Conservation (phyloP, 2,113 vertebrate species). For the Typhlomys cinereus region DNA sequence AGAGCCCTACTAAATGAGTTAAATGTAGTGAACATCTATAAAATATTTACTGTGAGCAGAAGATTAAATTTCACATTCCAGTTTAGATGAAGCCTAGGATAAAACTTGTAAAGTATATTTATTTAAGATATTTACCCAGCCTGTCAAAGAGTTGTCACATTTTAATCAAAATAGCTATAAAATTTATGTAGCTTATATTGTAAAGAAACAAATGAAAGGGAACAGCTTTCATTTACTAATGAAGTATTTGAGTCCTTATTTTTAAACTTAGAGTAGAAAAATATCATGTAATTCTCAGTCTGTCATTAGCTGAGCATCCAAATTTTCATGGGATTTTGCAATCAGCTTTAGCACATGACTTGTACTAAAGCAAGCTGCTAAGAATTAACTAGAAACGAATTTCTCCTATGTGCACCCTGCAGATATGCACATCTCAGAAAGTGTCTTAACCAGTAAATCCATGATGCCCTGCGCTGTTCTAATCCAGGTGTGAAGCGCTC, state of each 20-base stretch:
- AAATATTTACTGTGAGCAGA: slow-evolving; percentile 47
- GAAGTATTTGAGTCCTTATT: not conserved
- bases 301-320: not conserved
- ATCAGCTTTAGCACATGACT: not conserved
- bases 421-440: not conserved
- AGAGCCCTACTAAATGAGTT: slow-evolving; percentile 41
- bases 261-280: not conserved
- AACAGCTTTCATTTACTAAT: slow-evolving; percentile 34
- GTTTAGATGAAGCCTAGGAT: slow-evolving; percentile 34
- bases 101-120: slow-evolving; percentile 37
- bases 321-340: not conserved
- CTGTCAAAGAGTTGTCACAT: slow-evolving; percentile 28
- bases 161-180: slow-evolving; percentile 16
- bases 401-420: not conserved
- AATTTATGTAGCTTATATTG: not conserved
- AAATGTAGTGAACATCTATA: slow-evolving; percentile 7
- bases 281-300: not conserved
- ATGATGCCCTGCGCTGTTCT: not conserved
- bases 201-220: slow-evolving; percentile 51
- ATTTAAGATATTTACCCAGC: slow-evolving; percentile 45
- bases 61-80: slow-evolving; percentile 56
- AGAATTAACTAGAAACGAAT: not conserved
- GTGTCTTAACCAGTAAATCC: not conserved
- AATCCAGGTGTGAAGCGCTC: not conserved
- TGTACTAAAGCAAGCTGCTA: not conserved